phyloP scores from a whole-genome alignment of 2,113 vertebrate genomes.

The Cephalopholis sonnerati region DNA sequence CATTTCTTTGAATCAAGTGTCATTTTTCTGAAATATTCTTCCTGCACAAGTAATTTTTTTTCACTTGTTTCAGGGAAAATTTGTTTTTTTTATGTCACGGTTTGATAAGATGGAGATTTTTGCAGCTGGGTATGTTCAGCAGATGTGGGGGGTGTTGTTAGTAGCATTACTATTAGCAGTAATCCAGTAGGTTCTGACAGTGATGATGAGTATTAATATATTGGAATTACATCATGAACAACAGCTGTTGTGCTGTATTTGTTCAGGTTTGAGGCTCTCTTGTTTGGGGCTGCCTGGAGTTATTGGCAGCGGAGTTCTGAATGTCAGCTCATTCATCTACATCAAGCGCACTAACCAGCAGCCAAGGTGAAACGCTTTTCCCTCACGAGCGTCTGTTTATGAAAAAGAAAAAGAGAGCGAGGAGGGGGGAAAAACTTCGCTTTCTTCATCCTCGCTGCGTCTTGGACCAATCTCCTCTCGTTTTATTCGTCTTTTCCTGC shows the following conservation, averaged over 20 bases:
- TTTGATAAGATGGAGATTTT: neutral
- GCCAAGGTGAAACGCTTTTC: conserved; percentile 60
- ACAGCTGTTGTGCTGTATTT: conserved; percentile 8
- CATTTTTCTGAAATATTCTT: neutral
- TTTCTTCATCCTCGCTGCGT: conserved; percentile 42
- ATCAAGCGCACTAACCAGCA: conserved; percentile 49
- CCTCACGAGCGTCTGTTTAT: conserved; percentile 32
- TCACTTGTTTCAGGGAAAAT: neutral
- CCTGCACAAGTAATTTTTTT: neutral
- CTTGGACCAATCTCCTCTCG: conserved; percentile 59
- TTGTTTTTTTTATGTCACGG: neutral
- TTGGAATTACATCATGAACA: conserved; percentile 4
- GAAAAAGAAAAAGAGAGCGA: neutral
- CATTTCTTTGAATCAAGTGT: too few species aligned
- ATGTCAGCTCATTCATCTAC: conserved; percentile 62
- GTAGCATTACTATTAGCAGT: neutral
- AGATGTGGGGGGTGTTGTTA: neutral
- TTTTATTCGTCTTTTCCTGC: conserved; percentile 53
- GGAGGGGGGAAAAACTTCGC: conserved; percentile 9
- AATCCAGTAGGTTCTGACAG: neutral
- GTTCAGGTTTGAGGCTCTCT: conserved; percentile 27
- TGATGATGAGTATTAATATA: neutral
- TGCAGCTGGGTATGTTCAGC: neutral
- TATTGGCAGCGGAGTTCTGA: conserved; percentile 43
- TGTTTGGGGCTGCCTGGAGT: conserved; percentile 42